Conservation (phyloP, 2,888 invertebrate species). For the Laspeyria flexula region DNA sequence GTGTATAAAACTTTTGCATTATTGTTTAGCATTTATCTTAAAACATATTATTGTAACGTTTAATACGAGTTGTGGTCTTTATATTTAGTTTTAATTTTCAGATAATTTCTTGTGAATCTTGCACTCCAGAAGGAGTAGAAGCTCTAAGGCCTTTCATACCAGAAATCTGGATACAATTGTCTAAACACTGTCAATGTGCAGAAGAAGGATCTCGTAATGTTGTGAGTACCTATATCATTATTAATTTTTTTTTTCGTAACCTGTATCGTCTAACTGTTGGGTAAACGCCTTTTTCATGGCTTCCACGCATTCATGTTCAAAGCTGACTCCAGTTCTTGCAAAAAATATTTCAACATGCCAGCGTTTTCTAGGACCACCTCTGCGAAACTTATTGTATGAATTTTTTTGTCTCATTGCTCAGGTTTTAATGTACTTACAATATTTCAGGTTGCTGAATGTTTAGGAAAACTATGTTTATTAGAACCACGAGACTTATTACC, state of each 20-base stretch:
- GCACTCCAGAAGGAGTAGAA: slow-evolving; percentile 90
- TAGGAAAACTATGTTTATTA: slow-evolving; percentile 97
- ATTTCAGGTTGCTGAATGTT: slow-evolving; percentile 95
- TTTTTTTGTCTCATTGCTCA: neutral
- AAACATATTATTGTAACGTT: too few species aligned
- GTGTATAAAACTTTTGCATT: too few species aligned
- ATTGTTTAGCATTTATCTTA: too few species aligned
- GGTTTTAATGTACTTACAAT: slow-evolving; percentile 4
- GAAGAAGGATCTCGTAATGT: slow-evolving; percentile 99
- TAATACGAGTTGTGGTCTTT: too few species aligned
- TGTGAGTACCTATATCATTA: slow-evolving; percentile 72
- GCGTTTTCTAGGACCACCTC: too few species aligned
- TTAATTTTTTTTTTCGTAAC: too few species aligned
- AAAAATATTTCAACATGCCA: too few species aligned
- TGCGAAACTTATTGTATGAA: neutral
- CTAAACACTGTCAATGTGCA: slow-evolving; percentile 97
- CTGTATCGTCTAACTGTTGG: too few species aligned
- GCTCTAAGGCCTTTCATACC: slow-evolving; percentile 93
- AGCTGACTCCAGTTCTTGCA: too few species aligned
- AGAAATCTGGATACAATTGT: slow-evolving; percentile 96
- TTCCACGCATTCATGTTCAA: too few species aligned
- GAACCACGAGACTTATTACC: slow-evolving; percentile 95
- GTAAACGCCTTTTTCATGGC: too few species aligned
- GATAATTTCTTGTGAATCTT: slow-evolving; percentile 94
- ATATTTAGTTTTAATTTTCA: slow-evolving; percentile 58